Percentiles rank a stretch among this genome's conserved stretches.
Evolutionary conservation across 2,888 invertebrate genomes (phyloP).

Genomic region (Gymnocheta viridis): DNA sequence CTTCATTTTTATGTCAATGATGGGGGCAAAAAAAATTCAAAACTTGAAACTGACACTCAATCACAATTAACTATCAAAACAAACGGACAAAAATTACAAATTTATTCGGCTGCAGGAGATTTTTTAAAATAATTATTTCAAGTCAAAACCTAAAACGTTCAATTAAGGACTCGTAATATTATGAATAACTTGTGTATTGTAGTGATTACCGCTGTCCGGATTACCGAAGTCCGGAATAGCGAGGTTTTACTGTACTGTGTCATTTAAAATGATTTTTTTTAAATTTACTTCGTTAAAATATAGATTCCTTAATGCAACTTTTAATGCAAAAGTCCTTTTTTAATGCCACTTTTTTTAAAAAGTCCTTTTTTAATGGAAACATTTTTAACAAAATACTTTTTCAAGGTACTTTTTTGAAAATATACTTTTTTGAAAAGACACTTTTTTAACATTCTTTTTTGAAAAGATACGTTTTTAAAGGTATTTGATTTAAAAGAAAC

Average conservation of each 20-base stretch:
- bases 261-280: too few species aligned
- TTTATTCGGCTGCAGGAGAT: neutral
- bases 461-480: neutral
- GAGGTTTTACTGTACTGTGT: too few species aligned
- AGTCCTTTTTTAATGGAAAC: neutral
- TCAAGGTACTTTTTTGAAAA: neutral
- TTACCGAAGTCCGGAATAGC: too few species aligned
- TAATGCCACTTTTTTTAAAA: neutral
- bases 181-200: too few species aligned
- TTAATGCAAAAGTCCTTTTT: neutral
- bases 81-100: neutral
- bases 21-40: neutral
- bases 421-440: neutral
- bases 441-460: neutral
- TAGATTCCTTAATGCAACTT: too few species aligned
- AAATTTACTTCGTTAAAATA: too few species aligned
- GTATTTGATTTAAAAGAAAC: too few species aligned
- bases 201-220: too few species aligned
- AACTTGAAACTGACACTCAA: neutral
- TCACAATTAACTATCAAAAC: neutral
- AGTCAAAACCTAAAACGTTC: neutral
- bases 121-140: neutral
- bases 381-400: neutral
- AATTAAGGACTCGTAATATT: too few species aligned
- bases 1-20: conserved; percentile 10